phyloP scores from a whole-genome alignment of 2,113 vertebrate species.

The Entomyzon cyanotis region DNA sequence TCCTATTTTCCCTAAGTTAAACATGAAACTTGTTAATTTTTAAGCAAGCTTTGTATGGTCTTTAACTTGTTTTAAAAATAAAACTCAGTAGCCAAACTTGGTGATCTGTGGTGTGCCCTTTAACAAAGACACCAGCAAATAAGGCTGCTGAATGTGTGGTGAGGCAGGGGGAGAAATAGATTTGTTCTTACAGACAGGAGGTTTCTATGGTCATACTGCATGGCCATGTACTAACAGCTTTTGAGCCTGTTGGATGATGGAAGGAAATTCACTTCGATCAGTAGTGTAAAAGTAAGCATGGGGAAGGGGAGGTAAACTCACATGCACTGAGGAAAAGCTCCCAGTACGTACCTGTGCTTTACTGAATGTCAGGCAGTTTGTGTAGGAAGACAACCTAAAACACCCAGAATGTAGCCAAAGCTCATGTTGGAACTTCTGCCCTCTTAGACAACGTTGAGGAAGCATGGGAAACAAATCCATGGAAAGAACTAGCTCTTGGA shows the following conservation, averaged over 20 bases:
- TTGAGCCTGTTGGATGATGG: neutral
- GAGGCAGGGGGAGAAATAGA: neutral
- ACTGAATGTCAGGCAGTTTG: neutral
- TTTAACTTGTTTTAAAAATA: constrained; percentile 31
- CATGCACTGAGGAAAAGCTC: neutral
- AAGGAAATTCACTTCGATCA: neutral
- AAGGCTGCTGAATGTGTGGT: neutral
- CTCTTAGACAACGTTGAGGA: neutral
- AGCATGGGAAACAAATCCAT: neutral
- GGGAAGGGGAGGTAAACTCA: neutral
- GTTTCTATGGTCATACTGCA: neutral
- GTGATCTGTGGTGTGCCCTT: neutral
- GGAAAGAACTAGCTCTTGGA: neutral
- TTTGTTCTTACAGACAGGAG: accelerated
- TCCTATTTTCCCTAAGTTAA: neutral
- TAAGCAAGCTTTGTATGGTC: neutral
- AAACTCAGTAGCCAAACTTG: neutral
- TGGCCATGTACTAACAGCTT: neutral
- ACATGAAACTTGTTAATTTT: neutral
- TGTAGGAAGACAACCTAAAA: neutral
- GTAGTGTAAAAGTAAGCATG: neutral
- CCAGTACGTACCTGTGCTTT: accelerated
- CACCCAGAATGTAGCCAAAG: neutral
- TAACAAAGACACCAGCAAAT: neutral
- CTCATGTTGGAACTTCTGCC: neutral